Evolutionary conservation across 2,113 vertebrate species (phyloP).

Genomic region (Scolopax mira): DNA sequence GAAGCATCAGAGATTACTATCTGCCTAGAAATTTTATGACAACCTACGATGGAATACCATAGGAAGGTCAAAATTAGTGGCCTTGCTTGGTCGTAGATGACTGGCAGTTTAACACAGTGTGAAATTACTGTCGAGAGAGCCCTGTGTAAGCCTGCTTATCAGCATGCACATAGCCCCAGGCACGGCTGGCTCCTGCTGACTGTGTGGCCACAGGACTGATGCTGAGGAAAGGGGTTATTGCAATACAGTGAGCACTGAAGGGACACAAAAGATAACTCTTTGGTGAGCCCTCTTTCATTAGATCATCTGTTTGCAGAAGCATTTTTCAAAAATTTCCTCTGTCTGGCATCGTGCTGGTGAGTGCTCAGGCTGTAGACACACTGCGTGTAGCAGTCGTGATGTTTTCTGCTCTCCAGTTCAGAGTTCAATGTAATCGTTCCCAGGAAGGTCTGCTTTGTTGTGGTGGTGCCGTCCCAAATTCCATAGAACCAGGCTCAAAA

Average conservation of each 20-base stretch:
- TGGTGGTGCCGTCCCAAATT: background rate
- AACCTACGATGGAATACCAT: background rate
- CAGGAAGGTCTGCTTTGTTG: background rate
- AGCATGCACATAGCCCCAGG: background rate
- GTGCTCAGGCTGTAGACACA: background rate
- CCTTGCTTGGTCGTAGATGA: background rate
- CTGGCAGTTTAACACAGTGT: background rate
- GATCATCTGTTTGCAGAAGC: background rate
- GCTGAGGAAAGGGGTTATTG: background rate
- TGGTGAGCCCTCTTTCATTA: background rate
- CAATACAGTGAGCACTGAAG: background rate
- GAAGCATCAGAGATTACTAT: background rate
- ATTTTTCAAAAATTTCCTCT: background rate
- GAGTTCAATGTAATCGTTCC: background rate
- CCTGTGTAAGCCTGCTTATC: background rate
- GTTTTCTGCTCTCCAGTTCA: background rate
- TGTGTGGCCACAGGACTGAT: background rate
- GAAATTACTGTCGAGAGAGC: background rate
- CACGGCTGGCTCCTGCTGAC: background rate
- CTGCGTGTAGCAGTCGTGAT: fast-evolving
- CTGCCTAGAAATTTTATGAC: background rate
- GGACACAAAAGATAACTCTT: background rate
- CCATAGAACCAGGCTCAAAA: background rate
- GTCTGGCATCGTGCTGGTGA: background rate
- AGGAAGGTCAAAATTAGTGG: background rate